These are phyloP conservation scores for Leptinotarsa peninsularis DNA, from an alignment of 2,888 invertebrate species.

Conservation along the genomic window DNA sequence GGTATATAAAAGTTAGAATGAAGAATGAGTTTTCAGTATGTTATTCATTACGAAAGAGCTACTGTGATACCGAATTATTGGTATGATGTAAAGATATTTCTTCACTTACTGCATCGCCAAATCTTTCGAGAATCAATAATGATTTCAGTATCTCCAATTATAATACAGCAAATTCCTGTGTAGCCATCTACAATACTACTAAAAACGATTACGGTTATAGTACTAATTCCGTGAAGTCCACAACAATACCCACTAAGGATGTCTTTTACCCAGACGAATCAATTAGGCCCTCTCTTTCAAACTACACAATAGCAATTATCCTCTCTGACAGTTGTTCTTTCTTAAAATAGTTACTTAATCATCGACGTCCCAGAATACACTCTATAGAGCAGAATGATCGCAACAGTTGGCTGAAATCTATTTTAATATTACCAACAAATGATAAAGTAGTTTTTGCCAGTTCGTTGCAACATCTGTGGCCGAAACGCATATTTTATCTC, in stretches of 20 bases:
- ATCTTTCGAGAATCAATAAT: too few relatives aligned
- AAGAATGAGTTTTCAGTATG: too few relatives aligned
- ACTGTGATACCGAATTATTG: too few relatives aligned
- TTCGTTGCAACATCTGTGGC: slow-evolving; percentile 36
- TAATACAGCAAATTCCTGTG: too few relatives aligned
- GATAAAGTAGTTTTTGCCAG: slow-evolving; percentile 31
- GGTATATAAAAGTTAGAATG: too few relatives aligned
- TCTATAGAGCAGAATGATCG: slow-evolving; percentile 28
- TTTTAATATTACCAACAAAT: slow-evolving; percentile 32
- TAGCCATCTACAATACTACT: neutral
- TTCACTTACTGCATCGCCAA: too few relatives aligned
- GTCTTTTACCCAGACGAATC: slow-evolving; percentile 24
- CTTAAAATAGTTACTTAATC: slow-evolving; percentile 25
- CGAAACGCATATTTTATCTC: slow-evolving; percentile 42
- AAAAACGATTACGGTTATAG: neutral
- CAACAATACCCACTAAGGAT: slow-evolving; percentile 1
- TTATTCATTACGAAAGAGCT: too few relatives aligned
- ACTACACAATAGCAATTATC: slow-evolving; percentile 25
- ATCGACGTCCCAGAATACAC: slow-evolving; percentile 18
- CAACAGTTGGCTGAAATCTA: slow-evolving; percentile 35
- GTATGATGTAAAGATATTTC: too few relatives aligned
- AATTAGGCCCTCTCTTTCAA: slow-evolving; percentile 20
- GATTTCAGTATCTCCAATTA: too few relatives aligned
- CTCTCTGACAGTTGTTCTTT: slow-evolving; percentile 33
- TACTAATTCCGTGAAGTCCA: neutral